Evolutionary conservation across 2,888 invertebrate species (phyloP).

Genomic region (Ennomos quercinarius): DNA sequence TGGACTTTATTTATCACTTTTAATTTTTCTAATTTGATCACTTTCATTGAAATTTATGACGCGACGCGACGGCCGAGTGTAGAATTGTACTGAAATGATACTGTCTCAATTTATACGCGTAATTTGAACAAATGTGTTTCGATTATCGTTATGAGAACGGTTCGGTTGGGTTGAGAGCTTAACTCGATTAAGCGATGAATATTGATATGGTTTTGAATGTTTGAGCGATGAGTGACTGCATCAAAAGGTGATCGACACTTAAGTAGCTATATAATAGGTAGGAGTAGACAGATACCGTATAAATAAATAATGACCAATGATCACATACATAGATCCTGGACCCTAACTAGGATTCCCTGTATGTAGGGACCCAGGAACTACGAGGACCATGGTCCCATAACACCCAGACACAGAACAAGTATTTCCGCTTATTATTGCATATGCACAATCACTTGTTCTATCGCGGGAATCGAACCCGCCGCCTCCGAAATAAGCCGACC

Average conservation of each 20-base stretch:
- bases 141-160: conserved; percentile 57
- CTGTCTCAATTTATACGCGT: conserved; percentile 77
- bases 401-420: too few relatives aligned
- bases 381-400: too few relatives aligned
- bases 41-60: conserved; percentile 80
- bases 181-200: conserved; percentile 41
- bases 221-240: conserved; percentile 21
- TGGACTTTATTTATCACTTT: conserved; percentile 84
- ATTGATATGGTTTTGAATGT: conserved; percentile 41
- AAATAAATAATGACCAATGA: too few relatives aligned
- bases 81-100: conserved; percentile 40
- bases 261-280: neutral
- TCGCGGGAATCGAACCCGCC: too few relatives aligned
- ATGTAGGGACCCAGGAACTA: too few relatives aligned
- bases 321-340: too few relatives aligned
- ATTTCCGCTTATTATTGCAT: too few relatives aligned
- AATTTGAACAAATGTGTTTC: conserved; percentile 75
- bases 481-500: too few relatives aligned
- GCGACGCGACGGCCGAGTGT: conserved; percentile 42
- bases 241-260: conserved; percentile 15
- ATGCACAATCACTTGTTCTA: too few relatives aligned
- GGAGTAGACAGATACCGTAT: too few relatives aligned
- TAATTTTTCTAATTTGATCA: conserved; percentile 85
- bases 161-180: conserved; percentile 31
- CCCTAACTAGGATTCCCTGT: too few relatives aligned